Conservation (phyloP, 2,797 vertebrate genomes). For the Poecile montanus region DNA sequence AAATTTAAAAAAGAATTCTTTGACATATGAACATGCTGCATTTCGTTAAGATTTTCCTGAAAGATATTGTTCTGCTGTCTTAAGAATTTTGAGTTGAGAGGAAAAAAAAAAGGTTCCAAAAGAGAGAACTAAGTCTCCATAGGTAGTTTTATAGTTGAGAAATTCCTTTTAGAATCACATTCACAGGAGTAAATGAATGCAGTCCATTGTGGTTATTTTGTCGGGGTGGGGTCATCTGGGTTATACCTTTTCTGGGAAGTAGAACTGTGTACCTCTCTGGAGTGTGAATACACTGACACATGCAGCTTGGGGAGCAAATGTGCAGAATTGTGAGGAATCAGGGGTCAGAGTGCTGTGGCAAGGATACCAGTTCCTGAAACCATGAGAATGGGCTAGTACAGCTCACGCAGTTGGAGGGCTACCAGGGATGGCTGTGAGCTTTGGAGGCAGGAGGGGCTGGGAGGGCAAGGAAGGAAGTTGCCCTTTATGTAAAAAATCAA, state of each 20-base stretch:
- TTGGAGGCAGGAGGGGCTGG: background rate
- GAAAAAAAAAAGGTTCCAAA: background rate
- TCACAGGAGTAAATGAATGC: background rate
- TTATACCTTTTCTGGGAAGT: background rate
- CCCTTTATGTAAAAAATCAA: background rate
- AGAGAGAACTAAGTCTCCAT: background rate
- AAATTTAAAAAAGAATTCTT: background rate
- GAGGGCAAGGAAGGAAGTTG: background rate
- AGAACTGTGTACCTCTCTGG: background rate
- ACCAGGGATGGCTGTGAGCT: background rate
- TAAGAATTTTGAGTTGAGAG: background rate
- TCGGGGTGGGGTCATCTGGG: background rate
- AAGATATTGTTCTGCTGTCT: background rate
- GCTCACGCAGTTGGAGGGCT: background rate
- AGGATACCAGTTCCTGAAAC: background rate
- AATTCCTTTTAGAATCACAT: background rate
- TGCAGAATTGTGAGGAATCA: background rate
- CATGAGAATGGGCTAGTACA: background rate
- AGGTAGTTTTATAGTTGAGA: background rate
- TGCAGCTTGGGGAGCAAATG: background rate
- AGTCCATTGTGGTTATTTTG: background rate
- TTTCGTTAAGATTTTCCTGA: background rate
- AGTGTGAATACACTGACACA: rapidly evolving
- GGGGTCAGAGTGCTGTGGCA: background rate
- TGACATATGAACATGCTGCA: background rate